phyloP scores from a whole-genome alignment of 2,113 vertebrate genomes.

The Erinaceus europaeus region DNA sequence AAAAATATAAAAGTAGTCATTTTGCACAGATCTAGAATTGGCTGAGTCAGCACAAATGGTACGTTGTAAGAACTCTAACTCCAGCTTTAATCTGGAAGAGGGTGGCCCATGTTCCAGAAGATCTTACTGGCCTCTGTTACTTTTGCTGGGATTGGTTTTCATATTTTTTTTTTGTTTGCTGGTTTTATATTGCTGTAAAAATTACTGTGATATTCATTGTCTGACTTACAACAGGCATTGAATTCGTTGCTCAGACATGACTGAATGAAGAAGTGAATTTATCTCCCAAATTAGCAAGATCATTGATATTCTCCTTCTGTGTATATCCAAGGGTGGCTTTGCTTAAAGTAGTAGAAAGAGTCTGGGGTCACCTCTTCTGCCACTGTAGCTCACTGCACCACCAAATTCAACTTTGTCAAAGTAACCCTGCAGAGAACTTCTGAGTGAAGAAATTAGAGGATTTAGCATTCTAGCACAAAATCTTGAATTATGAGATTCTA shows the following conservation, averaged over 20 bases:
- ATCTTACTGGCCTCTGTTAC: not conserved
- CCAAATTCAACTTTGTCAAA: not conserved
- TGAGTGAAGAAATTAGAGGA: not conserved
- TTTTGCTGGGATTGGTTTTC: not conserved
- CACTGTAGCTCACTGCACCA: not conserved
- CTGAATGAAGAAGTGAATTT: not conserved
- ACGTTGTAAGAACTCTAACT: not conserved
- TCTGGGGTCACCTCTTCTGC: too few species aligned
- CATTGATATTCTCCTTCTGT: not conserved
- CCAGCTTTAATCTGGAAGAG: not conserved
- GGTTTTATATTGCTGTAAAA: not conserved
- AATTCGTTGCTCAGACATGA: not conserved
- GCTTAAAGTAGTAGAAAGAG: not conserved
- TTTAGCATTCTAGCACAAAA: not conserved
- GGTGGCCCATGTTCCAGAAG: accelerated
- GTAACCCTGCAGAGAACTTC: too few species aligned
- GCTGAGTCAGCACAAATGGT: not conserved
- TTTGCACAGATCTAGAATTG: not conserved
- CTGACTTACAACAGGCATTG: not conserved
- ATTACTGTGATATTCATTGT: not conserved
- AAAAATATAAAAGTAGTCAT: not conserved
- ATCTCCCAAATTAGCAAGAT: not conserved
- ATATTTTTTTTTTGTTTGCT: not conserved
- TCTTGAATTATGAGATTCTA: not conserved
- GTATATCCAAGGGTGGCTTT: not conserved